A percentile compares a stretch with the other conserved stretches of the same genome.
phyloP scores from a whole-genome alignment of 2,113 vertebrate genomes.

The Gopherus evgoodei region DNA sequence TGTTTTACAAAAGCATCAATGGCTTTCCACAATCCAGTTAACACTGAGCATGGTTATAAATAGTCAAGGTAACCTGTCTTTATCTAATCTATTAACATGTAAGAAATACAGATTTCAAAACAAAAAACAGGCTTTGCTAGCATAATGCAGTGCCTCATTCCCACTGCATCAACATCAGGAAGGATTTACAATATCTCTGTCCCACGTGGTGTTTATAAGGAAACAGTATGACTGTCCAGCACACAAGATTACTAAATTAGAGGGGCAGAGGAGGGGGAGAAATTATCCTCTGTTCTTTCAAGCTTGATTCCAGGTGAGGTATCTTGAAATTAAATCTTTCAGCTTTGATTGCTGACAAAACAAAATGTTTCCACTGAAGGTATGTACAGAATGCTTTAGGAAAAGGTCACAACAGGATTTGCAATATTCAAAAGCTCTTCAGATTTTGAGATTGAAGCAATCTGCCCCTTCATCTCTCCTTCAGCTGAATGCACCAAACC shows the following conservation, averaged over 20 bases:
- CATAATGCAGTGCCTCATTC: background rate
- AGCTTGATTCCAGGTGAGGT: background rate
- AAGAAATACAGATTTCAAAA: background rate
- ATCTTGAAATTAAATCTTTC: background rate
- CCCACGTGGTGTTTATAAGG: background rate
- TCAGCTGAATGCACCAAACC: constrained; percentile 7
- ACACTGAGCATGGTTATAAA: background rate
- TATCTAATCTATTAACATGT: background rate
- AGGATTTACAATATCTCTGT: background rate
- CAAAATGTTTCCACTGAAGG: background rate
- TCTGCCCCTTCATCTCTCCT: constrained; percentile 28
- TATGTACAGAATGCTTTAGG: background rate
- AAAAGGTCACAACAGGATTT: constrained; percentile 37
- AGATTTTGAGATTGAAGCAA: constrained; percentile 15
- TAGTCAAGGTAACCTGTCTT: background rate
- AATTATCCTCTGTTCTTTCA: constrained; percentile 5
- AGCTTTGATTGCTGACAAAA: background rate
- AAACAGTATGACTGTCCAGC: background rate
- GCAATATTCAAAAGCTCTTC: constrained; percentile 10
- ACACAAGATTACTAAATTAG: background rate
- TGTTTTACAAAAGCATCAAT: background rate
- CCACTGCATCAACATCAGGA: background rate
- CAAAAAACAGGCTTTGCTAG: background rate
- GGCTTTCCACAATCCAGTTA: background rate
- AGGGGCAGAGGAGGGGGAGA: background rate